Evolutionary conservation across 2,888 invertebrate species (phyloP).

Genomic region (Corbicula japonica): DNA sequence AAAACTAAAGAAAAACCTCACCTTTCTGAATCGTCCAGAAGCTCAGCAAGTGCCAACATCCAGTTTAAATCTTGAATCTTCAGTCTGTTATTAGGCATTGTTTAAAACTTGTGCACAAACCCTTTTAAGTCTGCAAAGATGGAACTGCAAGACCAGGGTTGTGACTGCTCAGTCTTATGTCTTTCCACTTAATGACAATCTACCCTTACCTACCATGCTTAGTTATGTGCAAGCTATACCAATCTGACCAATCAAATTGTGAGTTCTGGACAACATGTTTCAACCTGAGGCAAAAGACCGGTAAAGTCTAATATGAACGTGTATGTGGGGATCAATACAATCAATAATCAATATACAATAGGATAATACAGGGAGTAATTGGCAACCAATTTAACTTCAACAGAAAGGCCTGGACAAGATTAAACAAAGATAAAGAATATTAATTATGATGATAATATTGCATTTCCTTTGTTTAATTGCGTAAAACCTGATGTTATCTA

Average conservation of each 20-base stretch:
- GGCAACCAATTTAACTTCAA: conserved; percentile 37
- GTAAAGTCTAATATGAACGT: conserved; percentile 56
- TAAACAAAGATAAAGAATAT: conserved; percentile 30
- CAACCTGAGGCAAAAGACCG: conserved; percentile 65
- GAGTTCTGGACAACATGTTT: conserved; percentile 49
- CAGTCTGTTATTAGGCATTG: conserved; percentile 55
- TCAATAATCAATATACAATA: conserved; percentile 58
- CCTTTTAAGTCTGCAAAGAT: conserved; percentile 61
- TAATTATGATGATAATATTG: conserved; percentile 21
- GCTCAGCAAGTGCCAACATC: conserved; percentile 65
- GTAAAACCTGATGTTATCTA: too few species aligned
- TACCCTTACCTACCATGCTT: conserved; percentile 66
- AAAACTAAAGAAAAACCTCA: conserved; percentile 13
- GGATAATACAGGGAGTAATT: conserved; percentile 38
- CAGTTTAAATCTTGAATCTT: conserved; percentile 61
- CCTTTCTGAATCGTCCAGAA: conserved; percentile 43
- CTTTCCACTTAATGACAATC: conserved; percentile 63
- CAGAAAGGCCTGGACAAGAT: conserved; percentile 29
- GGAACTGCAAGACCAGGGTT: conserved; percentile 65
- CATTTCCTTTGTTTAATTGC: conserved; percentile 28
- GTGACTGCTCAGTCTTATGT: conserved; percentile 51
- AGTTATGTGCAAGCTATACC: conserved; percentile 57
- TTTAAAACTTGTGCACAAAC: conserved; percentile 31
- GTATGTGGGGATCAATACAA: conserved; percentile 48
- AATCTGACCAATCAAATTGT: conserved; percentile 57